Evolutionary conservation across 2,113 vertebrate genomes (phyloP).

Genomic region (Eptesicus fuscus): DNA sequence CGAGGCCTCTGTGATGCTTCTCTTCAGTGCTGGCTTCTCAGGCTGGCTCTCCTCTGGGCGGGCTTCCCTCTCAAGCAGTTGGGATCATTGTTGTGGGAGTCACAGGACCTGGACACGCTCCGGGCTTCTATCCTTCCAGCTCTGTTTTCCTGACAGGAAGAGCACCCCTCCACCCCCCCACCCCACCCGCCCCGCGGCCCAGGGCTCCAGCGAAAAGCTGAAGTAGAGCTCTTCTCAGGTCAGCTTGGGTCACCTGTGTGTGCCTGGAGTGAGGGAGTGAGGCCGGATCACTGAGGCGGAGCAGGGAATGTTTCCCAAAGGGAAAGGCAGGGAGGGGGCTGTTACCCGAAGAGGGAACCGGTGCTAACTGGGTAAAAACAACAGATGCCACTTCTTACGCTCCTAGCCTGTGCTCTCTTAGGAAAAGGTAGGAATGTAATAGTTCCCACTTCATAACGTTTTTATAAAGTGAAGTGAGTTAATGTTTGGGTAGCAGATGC

Average conservation of each 20-base stretch:
- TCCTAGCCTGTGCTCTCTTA: background rate
- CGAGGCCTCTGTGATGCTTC: background rate
- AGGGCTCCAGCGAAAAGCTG: accelerated
- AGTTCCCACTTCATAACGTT: background rate
- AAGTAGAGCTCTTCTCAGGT: background rate
- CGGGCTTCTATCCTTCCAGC: background rate
- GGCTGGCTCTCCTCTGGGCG: background rate
- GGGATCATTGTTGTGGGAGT: background rate
- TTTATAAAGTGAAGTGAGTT: background rate
- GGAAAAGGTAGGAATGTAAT: background rate
- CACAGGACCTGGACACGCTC: background rate
- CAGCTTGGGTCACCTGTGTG: background rate
- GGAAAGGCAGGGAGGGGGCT: background rate
- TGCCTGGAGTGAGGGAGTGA: background rate
- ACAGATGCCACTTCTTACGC: background rate
- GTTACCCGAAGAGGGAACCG: background rate
- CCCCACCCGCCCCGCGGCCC: no score
- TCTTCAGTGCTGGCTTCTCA: background rate
- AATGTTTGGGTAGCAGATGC: background rate
- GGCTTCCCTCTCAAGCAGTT: conserved; percentile 19
- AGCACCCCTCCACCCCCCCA: no score
- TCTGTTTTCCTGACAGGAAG: background rate
- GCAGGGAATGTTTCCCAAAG: background rate
- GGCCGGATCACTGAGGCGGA: background rate
- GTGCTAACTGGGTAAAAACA: background rate